phyloP scores from a whole-genome alignment of 2,113 vertebrate species.

The Uria aalge region DNA sequence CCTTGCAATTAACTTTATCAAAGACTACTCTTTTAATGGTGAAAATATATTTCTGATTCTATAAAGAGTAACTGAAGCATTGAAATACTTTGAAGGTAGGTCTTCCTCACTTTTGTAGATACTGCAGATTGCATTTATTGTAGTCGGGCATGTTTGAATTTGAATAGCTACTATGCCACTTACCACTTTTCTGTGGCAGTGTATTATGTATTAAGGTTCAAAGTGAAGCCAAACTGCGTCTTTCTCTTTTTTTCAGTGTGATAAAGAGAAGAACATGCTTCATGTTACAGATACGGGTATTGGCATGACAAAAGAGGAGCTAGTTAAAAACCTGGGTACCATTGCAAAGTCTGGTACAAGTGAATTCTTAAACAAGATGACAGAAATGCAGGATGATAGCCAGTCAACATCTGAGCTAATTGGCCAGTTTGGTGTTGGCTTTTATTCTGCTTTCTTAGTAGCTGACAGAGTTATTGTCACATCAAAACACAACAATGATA shows the following conservation, averaged over 20 bases:
- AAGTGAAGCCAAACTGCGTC: not conserved
- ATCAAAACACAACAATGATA: constrained; percentile 96
- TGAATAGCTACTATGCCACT: not conserved
- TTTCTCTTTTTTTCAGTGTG: constrained; percentile 77
- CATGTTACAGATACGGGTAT: constrained; percentile 97
- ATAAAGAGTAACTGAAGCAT: not conserved
- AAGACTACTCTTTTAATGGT: fast-evolving
- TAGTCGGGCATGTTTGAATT: not conserved
- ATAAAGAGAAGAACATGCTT: constrained; percentile 98
- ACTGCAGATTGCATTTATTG: not conserved
- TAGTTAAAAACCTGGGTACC: constrained; percentile 95
- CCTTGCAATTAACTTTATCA: not conserved
- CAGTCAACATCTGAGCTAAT: constrained; percentile 98
- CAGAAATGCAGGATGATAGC: constrained; percentile 87
- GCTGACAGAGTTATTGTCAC: constrained; percentile 97
- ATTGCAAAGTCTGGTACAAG: constrained; percentile 99
- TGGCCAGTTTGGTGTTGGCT: constrained; percentile 98
- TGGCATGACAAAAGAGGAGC: constrained; percentile 96
- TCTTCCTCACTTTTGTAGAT: not conserved
- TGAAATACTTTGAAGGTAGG: not conserved
- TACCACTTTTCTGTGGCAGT: not conserved
- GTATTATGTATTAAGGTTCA: not conserved
- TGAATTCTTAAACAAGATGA: constrained; percentile 96
- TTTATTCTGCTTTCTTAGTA: constrained; percentile 98
- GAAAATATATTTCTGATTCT: not conserved